Evolutionary conservation across 2,797 vertebrate species (phyloP), one percentile per base, ranked within the genome.

Genomic region (Lepus oiostolus): DNA sequence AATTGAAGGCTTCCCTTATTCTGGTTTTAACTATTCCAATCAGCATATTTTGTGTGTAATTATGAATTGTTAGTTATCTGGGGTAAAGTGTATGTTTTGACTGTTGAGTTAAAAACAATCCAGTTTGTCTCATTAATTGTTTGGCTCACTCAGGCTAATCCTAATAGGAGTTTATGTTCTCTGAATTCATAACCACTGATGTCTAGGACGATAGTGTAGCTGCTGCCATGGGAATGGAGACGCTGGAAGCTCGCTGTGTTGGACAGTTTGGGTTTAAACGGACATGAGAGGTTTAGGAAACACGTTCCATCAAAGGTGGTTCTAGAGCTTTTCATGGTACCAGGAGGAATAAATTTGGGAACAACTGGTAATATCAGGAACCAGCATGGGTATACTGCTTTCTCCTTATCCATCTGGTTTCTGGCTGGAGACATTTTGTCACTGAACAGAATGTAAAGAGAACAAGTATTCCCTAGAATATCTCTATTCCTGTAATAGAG

Each of bases 101-200:
- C 42, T 63, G 62, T 38, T n/a, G 63, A 47, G 26, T 75, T 82
- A 1, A 12, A 70, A 47, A 74, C 21, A 84, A 68, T 68, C 10
- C 58, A 35, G 47, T 75, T 17, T 65, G 11, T 79, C 35, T 60
- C 1, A 7, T 26, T 65, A 22, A 30, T 85, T 94, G 76, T 94
- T 94, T 92, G 91, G 28, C 75, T 76, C 79, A 71, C 75, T 76
- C 79, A 71, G 38, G 60, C 21, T 35, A 35, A 81, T 91, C 76
- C 62, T 80, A 65, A 82, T 88, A 30, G 38, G 62, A 84, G 28
- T 72, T 76, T 90, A 13, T 13, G n/a, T 93, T 77, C 38, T 7
- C 65, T 85, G 28, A 7, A 28, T 96, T 91, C 21, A 21, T 75
- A 68, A 14, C 32, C 60, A 12, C 68, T 86, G 76, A 75, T 72